Evolutionary conservation across 2,797 vertebrate genomes (phyloP), one percentile per base, ranked within the genome.

Genomic region (Neostethus bicornis): DNA sequence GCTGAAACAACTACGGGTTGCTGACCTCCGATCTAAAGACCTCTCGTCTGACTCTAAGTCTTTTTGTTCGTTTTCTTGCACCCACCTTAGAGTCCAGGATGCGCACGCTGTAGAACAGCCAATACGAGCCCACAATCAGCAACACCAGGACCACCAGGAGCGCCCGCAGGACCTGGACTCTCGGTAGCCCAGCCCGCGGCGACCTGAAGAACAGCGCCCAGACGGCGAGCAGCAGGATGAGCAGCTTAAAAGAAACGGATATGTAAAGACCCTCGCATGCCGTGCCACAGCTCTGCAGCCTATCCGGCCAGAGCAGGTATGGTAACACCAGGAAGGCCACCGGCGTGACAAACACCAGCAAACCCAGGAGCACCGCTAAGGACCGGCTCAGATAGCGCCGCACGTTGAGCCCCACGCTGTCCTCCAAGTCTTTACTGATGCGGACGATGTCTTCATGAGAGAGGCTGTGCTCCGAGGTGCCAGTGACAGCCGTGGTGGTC

Each of bases 221-320:
- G 54, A 95, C 94, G 29, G 94, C 95, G 85, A 98, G 87, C 38
- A 96, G 91, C 55, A 98, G 89, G 38, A 98, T 96, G 55, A 98
- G 94, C 69, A 98, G 92, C 74, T 98, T 98, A 88, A 98, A 98
- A 85, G 96, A 96, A 88, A 98, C 94, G 0, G 96, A 98, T 87
- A 98, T 94, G 86, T 95, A 98, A 49, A 98, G 94, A 54, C 96
- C 96, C 69, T 98, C 96, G 6, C 96, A 98, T 29, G 96, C 93
- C 0, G 96, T 94, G 53, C 95, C 96, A 1, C 96, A 98, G 0
- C 90, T 89, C 66, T 95, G 93, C 86, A 98, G 90, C 59, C 90
- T 85, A 44, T 96, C 94, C 0, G 94, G 89, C 95, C 96, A 97
- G 51, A 98, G 92, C 46, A 96, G 80, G 56, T 96, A 96, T 0